phyloP scores from a whole-genome alignment of 2,888 invertebrate species.

The Tipula lateralis region DNA sequence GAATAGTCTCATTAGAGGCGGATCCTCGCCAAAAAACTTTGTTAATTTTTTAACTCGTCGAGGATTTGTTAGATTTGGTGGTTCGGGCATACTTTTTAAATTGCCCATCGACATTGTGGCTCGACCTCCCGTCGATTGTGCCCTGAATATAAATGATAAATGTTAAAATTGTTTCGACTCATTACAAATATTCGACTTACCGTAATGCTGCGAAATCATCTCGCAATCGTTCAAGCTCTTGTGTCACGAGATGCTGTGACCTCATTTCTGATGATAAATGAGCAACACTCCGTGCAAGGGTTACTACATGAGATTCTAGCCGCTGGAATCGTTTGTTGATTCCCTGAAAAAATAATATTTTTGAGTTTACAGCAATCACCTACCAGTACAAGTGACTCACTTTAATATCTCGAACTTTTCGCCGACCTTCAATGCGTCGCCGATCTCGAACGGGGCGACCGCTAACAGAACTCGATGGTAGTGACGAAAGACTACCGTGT shows the following conservation, averaged over 20 bases:
- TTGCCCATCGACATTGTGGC: conserved; percentile 39
- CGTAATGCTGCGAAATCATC: conserved; percentile 64
- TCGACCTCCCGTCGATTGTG: conserved; percentile 33
- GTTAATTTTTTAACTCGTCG: conserved; percentile 81
- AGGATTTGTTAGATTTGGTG: conserved; percentile 76
- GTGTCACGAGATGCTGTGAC: conserved; percentile 81
- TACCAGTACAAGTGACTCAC: no score
- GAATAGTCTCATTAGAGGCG: conserved; percentile 82
- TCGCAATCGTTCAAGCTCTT: conserved; percentile 82
- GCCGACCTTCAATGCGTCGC: conserved; percentile 64
- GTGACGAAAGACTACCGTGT: conserved; percentile 77
- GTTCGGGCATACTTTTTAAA: conserved; percentile 50
- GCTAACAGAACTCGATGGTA: conserved; percentile 78
- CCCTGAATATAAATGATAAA: not conserved
- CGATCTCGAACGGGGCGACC: conserved; percentile 71
- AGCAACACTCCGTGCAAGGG: conserved; percentile 82
- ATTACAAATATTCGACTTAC: conserved; percentile 30
- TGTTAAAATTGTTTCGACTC: not conserved
- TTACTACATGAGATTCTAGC: conserved; percentile 86
- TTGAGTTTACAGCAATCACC: not conserved
- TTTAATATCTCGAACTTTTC: conserved; percentile 68
- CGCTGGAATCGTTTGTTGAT: conserved; percentile 84
- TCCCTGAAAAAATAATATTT: conserved; percentile 51
- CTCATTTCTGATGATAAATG: conserved; percentile 88
- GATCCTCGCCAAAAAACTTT: conserved; percentile 91